Evolutionary conservation across 2,113 vertebrate species (phyloP), one percentile per base, ranked within the genome.

Genomic region (Numida meleagris): DNA sequence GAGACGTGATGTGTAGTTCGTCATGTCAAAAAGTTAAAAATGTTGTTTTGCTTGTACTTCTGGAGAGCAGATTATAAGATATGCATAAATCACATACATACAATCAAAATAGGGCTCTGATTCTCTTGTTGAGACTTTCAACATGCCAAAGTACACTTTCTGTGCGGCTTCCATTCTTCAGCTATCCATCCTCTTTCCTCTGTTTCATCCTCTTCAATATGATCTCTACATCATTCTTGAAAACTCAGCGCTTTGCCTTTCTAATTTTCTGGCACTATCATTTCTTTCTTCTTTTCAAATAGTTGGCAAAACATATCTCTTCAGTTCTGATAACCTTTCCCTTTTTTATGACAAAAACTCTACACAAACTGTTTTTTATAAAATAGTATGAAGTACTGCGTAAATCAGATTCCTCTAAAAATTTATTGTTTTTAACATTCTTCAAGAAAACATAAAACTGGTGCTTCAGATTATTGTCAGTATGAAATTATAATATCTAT

Each of bases 11-110:
- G 76, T 42, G 80, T 58, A 94, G 73, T 45, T 95, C 76, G 83
- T 90, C 3, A 0, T 78, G 91, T 78, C 73, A 91, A 80, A 86
- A 94, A 85, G 43, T 95, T 78, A 90, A 95, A 93, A 94, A 86
- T 1, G 0, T 0, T 29, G n/a, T 80, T 91, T 91, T 78, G 42
- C 75, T 89, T 86, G 34, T 86, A 27, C 33, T 91, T 83, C 67
- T 83, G 40, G 34, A 72, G 38, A 65, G 29, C 24, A 75, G 72
- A 51, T 72, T 63, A 75, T 51, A 68, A 63, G 46, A 68, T 66
- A 45, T 1, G 6, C 40, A 91, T 86, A 94, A 96, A 91, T 88
- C 85, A 96, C 86, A 89, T 63, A 82, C 87, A 81, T 65, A 55
- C 33, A 86, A 75, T 88, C 80, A 88, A 95, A 94, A 83, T 51